Evolutionary conservation across 2,888 invertebrate species (phyloP).

Genomic region (Eudasyphora cyanicolor): DNA sequence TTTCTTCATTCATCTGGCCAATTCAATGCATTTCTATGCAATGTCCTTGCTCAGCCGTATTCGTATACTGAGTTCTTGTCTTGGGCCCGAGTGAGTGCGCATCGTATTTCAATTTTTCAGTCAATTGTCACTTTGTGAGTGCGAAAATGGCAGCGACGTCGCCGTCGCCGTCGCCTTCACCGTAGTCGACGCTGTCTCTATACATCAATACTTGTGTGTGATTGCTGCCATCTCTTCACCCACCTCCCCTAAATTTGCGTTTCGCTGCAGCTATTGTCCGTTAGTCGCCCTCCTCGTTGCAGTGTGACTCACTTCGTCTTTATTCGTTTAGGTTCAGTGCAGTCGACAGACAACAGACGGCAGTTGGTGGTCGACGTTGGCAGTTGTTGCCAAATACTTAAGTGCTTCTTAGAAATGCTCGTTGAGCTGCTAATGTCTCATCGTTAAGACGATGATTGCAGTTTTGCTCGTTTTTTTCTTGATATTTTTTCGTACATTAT

Average conservation of each 20-base stretch:
- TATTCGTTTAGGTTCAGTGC: neutral
- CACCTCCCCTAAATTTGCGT: no score
- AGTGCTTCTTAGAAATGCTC: slow-evolving; percentile 61
- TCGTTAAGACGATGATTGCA: slow-evolving; percentile 59
- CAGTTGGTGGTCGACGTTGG: neutral
- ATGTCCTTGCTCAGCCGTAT: neutral
- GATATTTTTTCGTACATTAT: neutral
- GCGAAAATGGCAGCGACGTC: no score
- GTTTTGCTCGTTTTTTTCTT: slow-evolving; percentile 16
- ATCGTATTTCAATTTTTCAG: slow-evolving; percentile 48
- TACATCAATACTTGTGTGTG: no score
- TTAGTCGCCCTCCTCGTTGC: neutral
- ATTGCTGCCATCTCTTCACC: neutral
- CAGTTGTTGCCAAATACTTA: slow-evolving; percentile 62
- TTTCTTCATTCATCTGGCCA: neutral
- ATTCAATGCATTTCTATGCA: neutral
- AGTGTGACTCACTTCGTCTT: neutral
- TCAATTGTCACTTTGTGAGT: slow-evolving; percentile 43
- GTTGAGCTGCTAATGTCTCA: slow-evolving; percentile 56
- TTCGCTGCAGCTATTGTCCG: neutral
- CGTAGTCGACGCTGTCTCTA: no score
- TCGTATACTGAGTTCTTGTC: no score
- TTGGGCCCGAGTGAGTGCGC: neutral
- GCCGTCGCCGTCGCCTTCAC: no score
- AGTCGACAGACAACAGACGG: no score